These are phyloP conservation scores for Botia kubotai DNA, from an alignment of 2,797 vertebrate species.

Conservation along the genomic window DNA sequence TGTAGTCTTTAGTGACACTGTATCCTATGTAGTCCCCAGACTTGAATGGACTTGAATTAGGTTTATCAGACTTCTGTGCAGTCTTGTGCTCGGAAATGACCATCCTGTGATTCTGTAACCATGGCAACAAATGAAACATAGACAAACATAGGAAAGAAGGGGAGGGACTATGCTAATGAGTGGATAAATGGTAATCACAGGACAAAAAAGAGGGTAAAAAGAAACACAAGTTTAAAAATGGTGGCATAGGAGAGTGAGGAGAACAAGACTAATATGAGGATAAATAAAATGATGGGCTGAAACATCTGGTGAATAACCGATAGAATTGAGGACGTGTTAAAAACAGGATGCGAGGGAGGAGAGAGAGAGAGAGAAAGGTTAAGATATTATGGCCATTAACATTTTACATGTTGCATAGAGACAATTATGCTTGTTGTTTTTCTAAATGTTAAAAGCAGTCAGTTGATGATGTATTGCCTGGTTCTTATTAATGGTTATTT, in stretches of 20 bases:
- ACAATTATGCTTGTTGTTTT: not conserved
- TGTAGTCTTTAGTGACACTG: not conserved
- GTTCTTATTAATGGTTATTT: not conserved
- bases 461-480: not conserved
- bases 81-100: conserved; percentile 80
- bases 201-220: conserved; percentile 99
- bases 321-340: conserved; percentile 73
- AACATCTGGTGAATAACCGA: conserved; percentile 91
- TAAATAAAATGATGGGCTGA: conserved; percentile 99
- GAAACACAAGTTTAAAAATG: conserved; percentile 99
- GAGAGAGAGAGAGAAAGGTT: conserved; percentile 53
- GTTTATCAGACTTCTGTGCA: conserved; percentile 82
- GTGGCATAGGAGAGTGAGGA: conserved; percentile 98
- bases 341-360: conserved; percentile 39
- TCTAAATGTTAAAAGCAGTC: conserved; percentile 27
- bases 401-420: conserved; percentile 25
- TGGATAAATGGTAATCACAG: conserved; percentile 81
- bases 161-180: conserved; percentile 78
- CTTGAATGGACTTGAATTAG: conserved; percentile 41
- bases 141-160: conserved; percentile 79
- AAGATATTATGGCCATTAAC: conserved; percentile 25
- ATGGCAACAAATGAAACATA: conserved; percentile 84
- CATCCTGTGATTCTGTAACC: conserved; percentile 89
- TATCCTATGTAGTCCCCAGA: not conserved
- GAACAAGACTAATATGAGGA: conserved; percentile 99